These are phyloP conservation scores for Acrobasis repandana DNA, from an alignment of 2,888 invertebrate genomes.

Conservation along the genomic window DNA sequence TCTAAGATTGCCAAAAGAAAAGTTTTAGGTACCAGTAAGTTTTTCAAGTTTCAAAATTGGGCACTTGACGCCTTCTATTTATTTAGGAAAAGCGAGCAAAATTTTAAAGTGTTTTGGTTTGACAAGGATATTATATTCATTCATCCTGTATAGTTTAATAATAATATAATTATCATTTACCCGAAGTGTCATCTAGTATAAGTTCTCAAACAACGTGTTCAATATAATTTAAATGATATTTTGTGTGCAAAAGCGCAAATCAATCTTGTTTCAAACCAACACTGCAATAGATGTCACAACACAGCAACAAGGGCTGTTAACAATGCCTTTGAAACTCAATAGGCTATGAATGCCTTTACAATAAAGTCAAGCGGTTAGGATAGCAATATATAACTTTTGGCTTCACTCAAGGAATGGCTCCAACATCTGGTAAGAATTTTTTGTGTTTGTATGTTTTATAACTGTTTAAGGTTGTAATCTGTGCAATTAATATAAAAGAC, in stretches of 20 bases:
- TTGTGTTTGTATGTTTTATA: neutral
- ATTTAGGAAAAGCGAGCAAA: neutral
- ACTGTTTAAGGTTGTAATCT: neutral
- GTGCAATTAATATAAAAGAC: neutral
- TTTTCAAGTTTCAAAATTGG: too few relatives aligned
- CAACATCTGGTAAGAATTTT: slow-evolving; percentile 7
- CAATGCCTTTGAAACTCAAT: slow-evolving; percentile 32
- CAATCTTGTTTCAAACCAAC: slow-evolving; percentile 52
- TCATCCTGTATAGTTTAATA: neutral
- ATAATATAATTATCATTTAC: neutral
- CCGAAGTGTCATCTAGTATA: slow-evolving; percentile 10
- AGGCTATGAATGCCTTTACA: slow-evolving; percentile 21
- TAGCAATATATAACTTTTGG: neutral
- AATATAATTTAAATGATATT: slow-evolving; percentile 29
- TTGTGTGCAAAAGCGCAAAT: slow-evolving; percentile 39
- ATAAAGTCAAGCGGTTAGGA: slow-evolving; percentile 17
- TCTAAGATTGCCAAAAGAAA: too few relatives aligned
- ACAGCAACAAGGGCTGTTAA: slow-evolving; percentile 39
- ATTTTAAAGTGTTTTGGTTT: too few relatives aligned
- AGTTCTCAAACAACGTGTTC: slow-evolving; percentile 8
- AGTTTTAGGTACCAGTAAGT: too few relatives aligned
- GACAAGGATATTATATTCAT: neutral
- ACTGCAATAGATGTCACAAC: slow-evolving; percentile 52
- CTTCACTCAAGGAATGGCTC: slow-evolving; percentile 3
- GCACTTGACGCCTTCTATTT: too few relatives aligned